Evolutionary conservation across 2,113 vertebrate species (phyloP).

Genomic region (Gadus macrocephalus): DNA sequence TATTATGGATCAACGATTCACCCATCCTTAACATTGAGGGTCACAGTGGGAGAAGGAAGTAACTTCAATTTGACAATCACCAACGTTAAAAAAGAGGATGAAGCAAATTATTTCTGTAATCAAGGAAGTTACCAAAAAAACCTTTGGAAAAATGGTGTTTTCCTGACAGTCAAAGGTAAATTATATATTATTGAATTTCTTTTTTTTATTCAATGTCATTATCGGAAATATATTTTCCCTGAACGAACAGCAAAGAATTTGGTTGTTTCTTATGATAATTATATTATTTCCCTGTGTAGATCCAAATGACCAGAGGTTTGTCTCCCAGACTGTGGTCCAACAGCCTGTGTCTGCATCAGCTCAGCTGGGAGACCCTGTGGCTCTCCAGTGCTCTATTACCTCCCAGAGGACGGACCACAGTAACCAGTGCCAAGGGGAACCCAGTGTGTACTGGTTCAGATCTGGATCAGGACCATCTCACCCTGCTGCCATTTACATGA

Average conservation of each 20-base stretch:
- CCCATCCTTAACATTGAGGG: neutral
- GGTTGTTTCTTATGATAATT: rapidly evolving
- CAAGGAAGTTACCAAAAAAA: rapidly evolving
- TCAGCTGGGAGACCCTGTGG: slow-evolving; percentile 33
- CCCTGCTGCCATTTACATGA: too few relatives aligned
- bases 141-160: neutral
- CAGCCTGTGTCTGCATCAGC: neutral
- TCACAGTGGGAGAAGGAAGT: neutral
- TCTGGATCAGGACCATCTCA: too few relatives aligned
- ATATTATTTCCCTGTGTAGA: slow-evolving; percentile 17
- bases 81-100: slow-evolving; percentile 47
- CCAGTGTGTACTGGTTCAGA: too few relatives aligned
- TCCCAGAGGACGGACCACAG: too few relatives aligned
- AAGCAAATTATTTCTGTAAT: slow-evolving; percentile 37
- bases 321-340: slow-evolving; percentile 19
- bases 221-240: neutral
- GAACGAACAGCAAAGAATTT: too few relatives aligned
- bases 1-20: rapidly evolving
- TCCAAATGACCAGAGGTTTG: neutral
- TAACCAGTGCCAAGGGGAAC: too few relatives aligned
- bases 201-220: neutral
- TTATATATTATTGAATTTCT: neutral
- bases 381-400: slow-evolving; percentile 13
- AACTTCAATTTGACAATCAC: slow-evolving; percentile 11
- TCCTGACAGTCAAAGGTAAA: slow-evolving; percentile 48